phyloP scores from a whole-genome alignment of 53 echinoderm and acorn worm species.

The Holothuria scabra region DNA sequence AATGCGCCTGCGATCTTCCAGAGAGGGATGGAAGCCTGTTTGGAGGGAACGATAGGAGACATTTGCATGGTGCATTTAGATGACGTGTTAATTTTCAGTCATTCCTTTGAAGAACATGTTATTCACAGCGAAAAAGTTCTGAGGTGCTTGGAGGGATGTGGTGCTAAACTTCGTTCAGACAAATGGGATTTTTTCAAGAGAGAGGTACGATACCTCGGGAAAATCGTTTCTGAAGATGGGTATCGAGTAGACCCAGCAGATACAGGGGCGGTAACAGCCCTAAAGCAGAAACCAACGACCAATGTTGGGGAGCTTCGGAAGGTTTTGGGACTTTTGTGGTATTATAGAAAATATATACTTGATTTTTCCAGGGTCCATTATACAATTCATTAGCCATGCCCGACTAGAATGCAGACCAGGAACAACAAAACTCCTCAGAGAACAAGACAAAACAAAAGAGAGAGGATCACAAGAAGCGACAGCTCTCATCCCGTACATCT shows the following conservation, averaged over 20 bases:
- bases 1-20: constrained; percentile 23
- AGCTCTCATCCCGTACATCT: constrained; percentile 4
- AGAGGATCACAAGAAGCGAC: not conserved
- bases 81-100: constrained; percentile 40
- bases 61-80: constrained; percentile 41
- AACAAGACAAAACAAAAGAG: not conserved
- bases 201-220: constrained; percentile 63
- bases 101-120: constrained; percentile 44
- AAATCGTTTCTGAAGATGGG: constrained; percentile 48
- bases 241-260: constrained; percentile 54
- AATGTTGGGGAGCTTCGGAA: constrained; percentile 64
- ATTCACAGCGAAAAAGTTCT: constrained; percentile 17
- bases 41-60: constrained; percentile 26
- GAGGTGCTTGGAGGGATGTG: constrained; percentile 2
- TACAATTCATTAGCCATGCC: constrained; percentile 25
- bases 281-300: constrained; percentile 35
- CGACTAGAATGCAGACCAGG: not conserved
- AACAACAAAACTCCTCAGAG: not conserved
- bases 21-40: constrained; percentile 35
- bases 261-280: constrained; percentile 47
- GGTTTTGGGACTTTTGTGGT: constrained; percentile 59
- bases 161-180: constrained; percentile 38
- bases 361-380: constrained; percentile 61
- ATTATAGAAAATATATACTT: constrained; percentile 52
- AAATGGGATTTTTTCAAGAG: constrained; percentile 57